These are phyloP conservation scores for Terebella lapidaria DNA, from an alignment of 2,888 invertebrate genomes.

Conservation along the genomic window DNA sequence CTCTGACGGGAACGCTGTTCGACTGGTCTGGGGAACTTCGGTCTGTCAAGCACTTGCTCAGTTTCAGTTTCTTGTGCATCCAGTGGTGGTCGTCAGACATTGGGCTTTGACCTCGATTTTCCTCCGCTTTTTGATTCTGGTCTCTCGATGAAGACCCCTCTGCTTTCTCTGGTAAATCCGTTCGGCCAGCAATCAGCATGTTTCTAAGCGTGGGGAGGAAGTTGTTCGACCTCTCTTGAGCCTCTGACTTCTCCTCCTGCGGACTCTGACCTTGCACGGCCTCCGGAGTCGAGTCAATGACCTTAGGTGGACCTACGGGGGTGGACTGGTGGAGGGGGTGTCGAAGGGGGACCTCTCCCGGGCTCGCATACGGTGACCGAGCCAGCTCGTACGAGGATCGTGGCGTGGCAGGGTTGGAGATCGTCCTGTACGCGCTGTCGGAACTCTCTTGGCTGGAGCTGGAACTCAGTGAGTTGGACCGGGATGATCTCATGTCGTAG, in stretches of 20 bases:
- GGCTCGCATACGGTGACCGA: neutral
- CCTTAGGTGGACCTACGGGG: neutral
- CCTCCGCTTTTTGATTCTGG: neutral
- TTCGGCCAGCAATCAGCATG: neutral
- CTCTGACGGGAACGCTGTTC: neutral
- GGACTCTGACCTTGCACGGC: neutral
- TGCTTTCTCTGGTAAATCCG: neutral
- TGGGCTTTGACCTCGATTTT: neutral
- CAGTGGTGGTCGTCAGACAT: neutral
- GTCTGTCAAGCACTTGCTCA: neutral
- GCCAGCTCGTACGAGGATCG: neutral
- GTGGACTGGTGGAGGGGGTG: neutral
- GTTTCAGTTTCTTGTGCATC: neutral
- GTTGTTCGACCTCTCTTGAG: neutral
- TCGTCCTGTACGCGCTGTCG: neutral
- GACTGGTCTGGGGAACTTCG: no score
- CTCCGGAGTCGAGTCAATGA: neutral
- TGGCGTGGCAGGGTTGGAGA: neutral
- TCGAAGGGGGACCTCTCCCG: neutral
- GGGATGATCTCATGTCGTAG: slow-evolving; percentile 2
- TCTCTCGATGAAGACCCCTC: neutral
- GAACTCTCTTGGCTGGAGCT: slow-evolving; percentile 3
- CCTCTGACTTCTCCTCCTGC: no score
- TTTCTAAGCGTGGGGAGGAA: neutral
- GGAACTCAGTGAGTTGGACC: slow-evolving; percentile 5